These are phyloP conservation scores for Anastrepha obliqua DNA, from an alignment of 1,140 invertebrate species.

Conservation along the genomic window DNA sequence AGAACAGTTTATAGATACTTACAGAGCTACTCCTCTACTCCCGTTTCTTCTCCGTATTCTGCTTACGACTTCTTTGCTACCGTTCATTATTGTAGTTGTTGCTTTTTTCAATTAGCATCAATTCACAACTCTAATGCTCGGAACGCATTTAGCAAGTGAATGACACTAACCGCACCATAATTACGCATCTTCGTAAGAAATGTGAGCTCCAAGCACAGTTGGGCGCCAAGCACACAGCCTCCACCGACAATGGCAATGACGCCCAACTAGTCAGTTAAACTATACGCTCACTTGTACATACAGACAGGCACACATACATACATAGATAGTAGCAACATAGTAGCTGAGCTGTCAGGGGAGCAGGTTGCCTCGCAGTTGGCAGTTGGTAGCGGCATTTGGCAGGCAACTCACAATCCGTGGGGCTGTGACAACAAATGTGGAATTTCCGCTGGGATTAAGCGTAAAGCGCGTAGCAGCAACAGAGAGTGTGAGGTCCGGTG, in stretches of 20 bases:
- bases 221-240: conserved; percentile 17
- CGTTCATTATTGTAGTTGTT: conserved; percentile 35
- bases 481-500: not conserved
- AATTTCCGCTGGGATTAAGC: conserved; percentile 51
- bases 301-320: not conserved
- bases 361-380: not conserved
- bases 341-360: conserved; percentile 27
- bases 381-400: conserved; percentile 18
- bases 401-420: not conserved
- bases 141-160: conserved; percentile 53
- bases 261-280: conserved; percentile 8
- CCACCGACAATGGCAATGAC: not conserved
- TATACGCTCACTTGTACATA: not conserved
- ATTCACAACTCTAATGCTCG: conserved; percentile 51
- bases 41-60: not conserved
- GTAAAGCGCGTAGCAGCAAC: not conserved
- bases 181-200: conserved; percentile 49
- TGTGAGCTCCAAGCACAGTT: conserved; percentile 46
- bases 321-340: not conserved
- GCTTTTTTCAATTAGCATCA: conserved; percentile 54
- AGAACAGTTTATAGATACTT: not conserved
- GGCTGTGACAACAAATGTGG: conserved; percentile 51
- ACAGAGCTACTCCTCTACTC: not conserved
- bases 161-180: conserved; percentile 53
- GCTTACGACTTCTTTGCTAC: not conserved